These are phyloP conservation scores for Heliothis virescens DNA, from an alignment of 1,140 invertebrate species.

Conservation along the genomic window DNA sequence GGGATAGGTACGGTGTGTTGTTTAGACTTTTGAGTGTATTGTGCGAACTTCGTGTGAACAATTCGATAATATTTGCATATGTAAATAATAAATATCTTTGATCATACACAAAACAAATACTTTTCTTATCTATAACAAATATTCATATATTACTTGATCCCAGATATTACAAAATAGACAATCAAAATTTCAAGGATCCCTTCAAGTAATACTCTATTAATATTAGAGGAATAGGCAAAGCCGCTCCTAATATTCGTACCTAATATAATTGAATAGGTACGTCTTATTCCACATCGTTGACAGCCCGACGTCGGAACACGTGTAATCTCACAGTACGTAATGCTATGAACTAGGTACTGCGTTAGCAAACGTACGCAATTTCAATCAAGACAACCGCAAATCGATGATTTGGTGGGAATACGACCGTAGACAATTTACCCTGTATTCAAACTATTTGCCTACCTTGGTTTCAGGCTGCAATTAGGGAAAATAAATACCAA, in stretches of 20 bases:
- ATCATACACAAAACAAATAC: no score
- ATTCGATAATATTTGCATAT: no score
- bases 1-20: neutral
- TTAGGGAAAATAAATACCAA: constrained; percentile 11
- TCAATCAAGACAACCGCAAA: constrained; percentile 48
- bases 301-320: neutral
- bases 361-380: constrained; percentile 38
- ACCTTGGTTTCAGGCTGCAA: constrained; percentile 11
- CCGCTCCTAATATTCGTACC: neutral
- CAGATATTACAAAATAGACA: neutral
- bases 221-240: neutral
- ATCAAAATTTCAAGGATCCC: no score
- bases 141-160: no score
- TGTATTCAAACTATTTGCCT: constrained; percentile 31
- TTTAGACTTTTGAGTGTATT: neutral
- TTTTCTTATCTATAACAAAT: no score
- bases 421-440: constrained; percentile 39
- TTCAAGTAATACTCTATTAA: no score
- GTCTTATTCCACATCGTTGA: neutral
- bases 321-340: constrained; percentile 25
- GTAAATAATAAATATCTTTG: no score
- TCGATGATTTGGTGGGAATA: constrained; percentile 41
- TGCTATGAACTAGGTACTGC: constrained; percentile 1
- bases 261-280: constrained; percentile 2
- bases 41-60: neutral